A percentile compares a stretch with the other conserved stretches of the same genome.
phyloP scores from a whole-genome alignment of 1,140 invertebrate genomes.

The Drosophila navojoa region DNA sequence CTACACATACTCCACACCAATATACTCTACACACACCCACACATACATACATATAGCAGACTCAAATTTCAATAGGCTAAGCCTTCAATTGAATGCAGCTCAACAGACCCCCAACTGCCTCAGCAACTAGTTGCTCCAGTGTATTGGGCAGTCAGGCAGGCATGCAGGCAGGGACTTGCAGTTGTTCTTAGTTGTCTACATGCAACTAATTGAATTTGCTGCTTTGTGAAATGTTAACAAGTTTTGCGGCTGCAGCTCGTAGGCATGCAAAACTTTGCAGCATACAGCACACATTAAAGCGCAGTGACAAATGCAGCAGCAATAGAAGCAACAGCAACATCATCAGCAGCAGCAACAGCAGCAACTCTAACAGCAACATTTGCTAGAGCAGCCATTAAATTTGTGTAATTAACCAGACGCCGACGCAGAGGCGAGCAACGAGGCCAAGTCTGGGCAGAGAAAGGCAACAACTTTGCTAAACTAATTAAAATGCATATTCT shows the following conservation, averaged over 20 bases:
- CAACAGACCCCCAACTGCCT: no score
- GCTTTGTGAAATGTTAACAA: slow-evolving; percentile 81
- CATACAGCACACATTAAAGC: slow-evolving; percentile 60
- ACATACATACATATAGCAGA: no score
- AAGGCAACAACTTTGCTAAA: slow-evolving; percentile 71
- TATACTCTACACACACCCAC: no score
- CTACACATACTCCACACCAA: no score
- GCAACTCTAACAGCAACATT: no score
- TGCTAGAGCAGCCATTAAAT: slow-evolving; percentile 59
- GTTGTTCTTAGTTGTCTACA: slow-evolving; percentile 3
- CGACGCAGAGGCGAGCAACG: slow-evolving; percentile 30
- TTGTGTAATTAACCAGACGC: slow-evolving; percentile 76
- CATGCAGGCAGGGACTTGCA: background rate
- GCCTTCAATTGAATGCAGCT: no score
- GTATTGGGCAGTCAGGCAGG: background rate
- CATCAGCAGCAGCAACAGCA: background rate
- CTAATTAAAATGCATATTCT: slow-evolving; percentile 82
- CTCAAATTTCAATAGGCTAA: no score
- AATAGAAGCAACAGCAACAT: slow-evolving; percentile 9
- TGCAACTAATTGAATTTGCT: slow-evolving; percentile 77
- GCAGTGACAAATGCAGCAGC: slow-evolving; percentile 48
- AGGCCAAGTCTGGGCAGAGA: slow-evolving; percentile 27
- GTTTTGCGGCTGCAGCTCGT: slow-evolving; percentile 60
- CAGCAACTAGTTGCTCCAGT: no score
- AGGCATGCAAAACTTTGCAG: slow-evolving; percentile 34